Evolutionary conservation across 2,113 vertebrate species (phyloP).

Genomic region (Corvus hawaiiensis): DNA sequence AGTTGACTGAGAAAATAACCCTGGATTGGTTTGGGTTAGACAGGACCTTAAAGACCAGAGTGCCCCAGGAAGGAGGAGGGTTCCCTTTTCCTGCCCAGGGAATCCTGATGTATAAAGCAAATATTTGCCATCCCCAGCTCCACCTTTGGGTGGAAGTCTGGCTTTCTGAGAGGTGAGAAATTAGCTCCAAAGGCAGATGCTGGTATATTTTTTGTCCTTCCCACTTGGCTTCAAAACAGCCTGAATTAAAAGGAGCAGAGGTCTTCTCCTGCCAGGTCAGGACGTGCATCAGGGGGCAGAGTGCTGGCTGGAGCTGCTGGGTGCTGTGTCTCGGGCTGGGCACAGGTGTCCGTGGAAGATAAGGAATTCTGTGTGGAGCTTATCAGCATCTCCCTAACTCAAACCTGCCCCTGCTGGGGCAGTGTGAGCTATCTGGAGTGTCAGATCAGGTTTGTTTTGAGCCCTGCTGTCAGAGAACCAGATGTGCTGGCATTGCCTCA

Average conservation of each 20-base stretch:
- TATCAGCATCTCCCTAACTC: background rate
- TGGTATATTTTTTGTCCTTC: background rate
- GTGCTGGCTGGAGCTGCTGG: background rate
- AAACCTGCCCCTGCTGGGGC: background rate
- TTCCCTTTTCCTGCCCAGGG: background rate
- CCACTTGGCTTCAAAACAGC: background rate
- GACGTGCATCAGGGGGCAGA: background rate
- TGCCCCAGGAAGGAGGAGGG: background rate
- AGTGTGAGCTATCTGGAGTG: rapidly evolving
- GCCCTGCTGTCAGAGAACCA: background rate
- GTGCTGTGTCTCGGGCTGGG: rapidly evolving
- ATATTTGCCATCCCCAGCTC: background rate
- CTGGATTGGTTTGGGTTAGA: background rate
- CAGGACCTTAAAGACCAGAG: background rate
- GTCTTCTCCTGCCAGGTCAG: background rate
- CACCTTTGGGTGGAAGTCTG: background rate
- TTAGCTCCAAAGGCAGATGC: background rate
- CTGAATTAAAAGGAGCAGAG: background rate
- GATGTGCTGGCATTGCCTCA: background rate
- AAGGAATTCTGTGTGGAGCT: background rate
- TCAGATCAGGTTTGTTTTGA: background rate
- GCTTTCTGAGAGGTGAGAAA: background rate
- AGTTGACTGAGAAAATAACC: background rate
- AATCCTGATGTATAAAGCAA: background rate
- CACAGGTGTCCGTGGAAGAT: background rate